Base-by-base conservation (phyloP, 2,113 vertebrate species). In the Psittacula cyanocephala region DNA sequence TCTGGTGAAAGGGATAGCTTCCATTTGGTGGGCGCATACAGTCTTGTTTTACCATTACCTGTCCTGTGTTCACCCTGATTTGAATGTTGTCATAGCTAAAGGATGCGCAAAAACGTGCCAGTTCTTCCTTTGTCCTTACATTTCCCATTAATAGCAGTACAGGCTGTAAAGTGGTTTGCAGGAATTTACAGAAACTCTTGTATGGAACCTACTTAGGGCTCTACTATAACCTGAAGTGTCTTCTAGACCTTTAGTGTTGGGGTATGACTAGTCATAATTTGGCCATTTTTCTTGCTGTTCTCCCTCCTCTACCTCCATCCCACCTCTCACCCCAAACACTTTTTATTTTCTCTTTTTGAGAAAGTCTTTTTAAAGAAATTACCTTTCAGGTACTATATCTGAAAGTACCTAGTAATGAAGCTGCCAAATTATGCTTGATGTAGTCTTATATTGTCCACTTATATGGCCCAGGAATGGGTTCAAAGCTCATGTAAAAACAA, bases 11-110 rank as follows among this genome's bases (percentile, higher is more conserved):
- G 27, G 0, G 0, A 28, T 3, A n/a, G 35, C 28, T 50, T 12
- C 17, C 4, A 0, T 28, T 25, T n/a, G 23, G 53, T 53, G 80
- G 60, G 41, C n/a, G 12, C 9, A 0, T 11, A 4, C 0, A 0
- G 5, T 4, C 14, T 23, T 1, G 0, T 31, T 65, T 39, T 17
- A 19, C 39, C 1, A 1, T 29, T 8, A 24, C 43, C 28, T 28
- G 13, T 28, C 44, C 28, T 4, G 2, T 3, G 17, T 18, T 33
- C 27, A 7, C 25, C n/a, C 55, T 3, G 24, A 5, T 25, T 24
- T n/a, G 14, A 35, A 13, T 0, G 22, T 13, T 14, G 27, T 17
- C 5, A 0, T 22, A 37, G 39, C n/a, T 17, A 4, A 53, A 29
- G 52, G 60, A 33, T 33, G 60, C 17, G 5, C 33, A 52, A 10